phyloP scores from a whole-genome alignment of 2,888 invertebrate genomes.

The Torymus texanus region DNA sequence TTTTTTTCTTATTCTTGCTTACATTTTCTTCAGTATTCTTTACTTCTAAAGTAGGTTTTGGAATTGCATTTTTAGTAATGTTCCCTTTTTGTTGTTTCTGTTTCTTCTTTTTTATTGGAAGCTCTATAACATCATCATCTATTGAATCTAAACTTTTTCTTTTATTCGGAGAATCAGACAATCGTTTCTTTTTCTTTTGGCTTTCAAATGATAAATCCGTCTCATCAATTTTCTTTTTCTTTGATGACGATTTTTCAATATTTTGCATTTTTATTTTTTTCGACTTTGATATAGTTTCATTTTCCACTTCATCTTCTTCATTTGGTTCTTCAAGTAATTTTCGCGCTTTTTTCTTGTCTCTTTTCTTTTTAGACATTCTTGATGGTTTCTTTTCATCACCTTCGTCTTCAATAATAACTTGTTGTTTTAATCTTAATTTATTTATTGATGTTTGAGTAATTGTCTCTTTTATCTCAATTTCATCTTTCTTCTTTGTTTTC shows the following conservation, averaged over 20 bases:
- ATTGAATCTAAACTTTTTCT: constrained; percentile 57
- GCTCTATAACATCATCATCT: constrained; percentile 15
- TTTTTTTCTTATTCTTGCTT: constrained; percentile 39
- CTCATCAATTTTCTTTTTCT: constrained; percentile 30
- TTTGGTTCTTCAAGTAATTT: constrained; percentile 44
- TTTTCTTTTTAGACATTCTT: constrained; percentile 45
- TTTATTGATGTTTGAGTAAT: constrained; percentile 47
- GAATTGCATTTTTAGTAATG: too few species aligned
- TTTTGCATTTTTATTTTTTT: constrained; percentile 38
- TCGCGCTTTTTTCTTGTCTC: constrained; percentile 59
- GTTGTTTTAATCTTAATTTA: constrained; percentile 61
- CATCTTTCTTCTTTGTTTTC: constrained; percentile 54
- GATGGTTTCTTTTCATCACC: constrained; percentile 53
- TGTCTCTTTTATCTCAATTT: constrained; percentile 49
- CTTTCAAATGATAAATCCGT: background rate
- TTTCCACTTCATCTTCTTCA: constrained; percentile 50
- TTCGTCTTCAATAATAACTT: constrained; percentile 65
- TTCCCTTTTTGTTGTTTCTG: background rate
- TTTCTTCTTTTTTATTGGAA: constrained; percentile 30
- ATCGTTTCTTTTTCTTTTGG: constrained; percentile 45
- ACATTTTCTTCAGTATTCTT: constrained; percentile 12
- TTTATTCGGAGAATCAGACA: constrained; percentile 52
- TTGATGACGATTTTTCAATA: constrained; percentile 33
- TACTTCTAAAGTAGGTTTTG: background rate
- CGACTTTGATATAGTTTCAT: background rate